phyloP scores from a whole-genome alignment of 2,797 vertebrate genomes.

The Sebastes minor region DNA sequence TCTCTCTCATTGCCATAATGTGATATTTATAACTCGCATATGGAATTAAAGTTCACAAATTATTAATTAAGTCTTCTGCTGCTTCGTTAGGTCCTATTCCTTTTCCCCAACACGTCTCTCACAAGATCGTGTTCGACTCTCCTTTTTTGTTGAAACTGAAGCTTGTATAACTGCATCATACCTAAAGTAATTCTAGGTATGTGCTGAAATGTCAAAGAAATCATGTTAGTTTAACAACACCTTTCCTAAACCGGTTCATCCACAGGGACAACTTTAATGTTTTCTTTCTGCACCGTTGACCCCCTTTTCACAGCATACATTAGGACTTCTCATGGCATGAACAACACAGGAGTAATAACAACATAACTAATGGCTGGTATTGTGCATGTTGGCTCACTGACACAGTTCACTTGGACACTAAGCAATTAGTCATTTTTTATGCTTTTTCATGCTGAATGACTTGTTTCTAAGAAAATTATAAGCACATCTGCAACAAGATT shows the following conservation, averaged over 20 bases:
- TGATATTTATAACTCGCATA: constrained; percentile 49
- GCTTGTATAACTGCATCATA: constrained; percentile 6
- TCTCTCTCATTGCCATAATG: constrained; percentile 8
- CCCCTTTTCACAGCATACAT: neutral
- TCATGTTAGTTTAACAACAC: neutral
- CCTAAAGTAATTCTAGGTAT: neutral
- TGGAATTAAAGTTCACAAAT: constrained; percentile 40
- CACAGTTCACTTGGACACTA: neutral
- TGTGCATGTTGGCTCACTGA: neutral
- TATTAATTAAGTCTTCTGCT: constrained; percentile 39
- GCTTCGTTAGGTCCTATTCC: constrained; percentile 1
- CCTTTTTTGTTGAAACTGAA: constrained; percentile 1
- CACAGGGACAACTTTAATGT: neutral
- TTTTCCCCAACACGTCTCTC: neutral
- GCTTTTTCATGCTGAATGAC: too few species aligned
- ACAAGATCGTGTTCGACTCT: neutral
- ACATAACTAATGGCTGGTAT: neutral
- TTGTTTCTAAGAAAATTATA: too few species aligned
- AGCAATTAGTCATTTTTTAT: neutral
- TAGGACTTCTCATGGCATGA: neutral
- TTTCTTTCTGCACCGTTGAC: neutral
- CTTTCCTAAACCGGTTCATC: neutral
- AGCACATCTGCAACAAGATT: too few species aligned
- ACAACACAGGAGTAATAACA: neutral
- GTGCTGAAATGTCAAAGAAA: constrained; percentile 4